Conservation (phyloP, 30 jellyfish, hydroid and myxozoan genomes). For the Chironex yamaguchii region DNA sequence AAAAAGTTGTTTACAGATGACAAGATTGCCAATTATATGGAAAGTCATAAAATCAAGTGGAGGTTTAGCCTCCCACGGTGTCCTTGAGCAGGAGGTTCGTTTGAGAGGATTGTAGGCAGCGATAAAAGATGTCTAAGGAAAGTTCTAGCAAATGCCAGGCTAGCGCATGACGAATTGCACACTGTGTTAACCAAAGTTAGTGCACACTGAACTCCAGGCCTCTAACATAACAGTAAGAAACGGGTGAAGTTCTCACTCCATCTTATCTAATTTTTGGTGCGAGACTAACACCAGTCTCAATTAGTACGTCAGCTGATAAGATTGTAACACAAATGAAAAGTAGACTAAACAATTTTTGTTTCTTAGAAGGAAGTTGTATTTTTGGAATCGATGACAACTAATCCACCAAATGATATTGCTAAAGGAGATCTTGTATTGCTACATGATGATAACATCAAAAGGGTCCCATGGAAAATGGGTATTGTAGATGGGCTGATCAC, state of each 20-base stretch:
- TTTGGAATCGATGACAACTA: too few relatives aligned
- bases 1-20: background rate
- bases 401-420: too few relatives aligned
- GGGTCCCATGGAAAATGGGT: too few relatives aligned
- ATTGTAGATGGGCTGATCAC: too few relatives aligned
- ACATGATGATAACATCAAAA: too few relatives aligned
- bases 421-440: too few relatives aligned
- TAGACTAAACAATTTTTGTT: too few relatives aligned
- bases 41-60: slow-evolving; percentile 11
- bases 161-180: slow-evolving; percentile 9
- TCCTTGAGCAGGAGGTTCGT: slow-evolving; percentile 56
- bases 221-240: background rate
- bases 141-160: slow-evolving; percentile 9
- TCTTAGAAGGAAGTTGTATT: too few relatives aligned
- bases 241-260: slow-evolving; percentile 48
- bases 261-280: slow-evolving; percentile 23
- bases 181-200: slow-evolving; percentile 36
- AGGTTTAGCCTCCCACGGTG: slow-evolving; percentile 31
- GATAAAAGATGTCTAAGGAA: slow-evolving; percentile 51
- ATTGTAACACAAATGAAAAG: too few relatives aligned
- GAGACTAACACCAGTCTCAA: slow-evolving; percentile 12
- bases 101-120: slow-evolving; percentile 28
- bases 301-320: background rate
- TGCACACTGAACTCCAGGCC: slow-evolving; percentile 33
- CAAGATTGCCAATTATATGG: background rate